Base-by-base conservation (phyloP, 1,140 invertebrate species). In the Eumaeus atala region DNA sequence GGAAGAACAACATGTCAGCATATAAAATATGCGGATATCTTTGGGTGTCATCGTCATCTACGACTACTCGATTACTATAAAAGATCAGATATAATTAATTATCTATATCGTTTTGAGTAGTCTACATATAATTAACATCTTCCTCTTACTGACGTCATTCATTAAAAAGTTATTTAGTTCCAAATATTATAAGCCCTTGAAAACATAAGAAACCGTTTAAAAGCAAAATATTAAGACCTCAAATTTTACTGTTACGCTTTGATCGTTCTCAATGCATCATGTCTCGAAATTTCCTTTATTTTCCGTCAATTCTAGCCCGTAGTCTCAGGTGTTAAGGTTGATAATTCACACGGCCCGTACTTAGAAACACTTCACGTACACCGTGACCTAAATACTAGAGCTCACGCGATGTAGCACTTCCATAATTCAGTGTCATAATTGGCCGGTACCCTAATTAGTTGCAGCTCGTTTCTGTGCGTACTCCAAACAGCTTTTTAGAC, bases 341-440 rank as follows among this genome's bases (percentile, higher is more conserved):
- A 40, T 34, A 44, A 42, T 52, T 18, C 51, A 28, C 21, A 28
- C 21, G n/a, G 18, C 28, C 18, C 16, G 42, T 53, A 33, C 14
- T 16, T 16, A 14, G 9, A 17, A 44, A 42, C 33, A 17, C 14
- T 44, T 42, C 14, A 42, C 11, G 51, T 53, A 47, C 16, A 48
- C 51, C 54, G 47, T 59, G 63, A 62, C 58, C 66, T 57, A 59
- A 62, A 65, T 65, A 62, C 57, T 62, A 54, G 50, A 34, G 51
- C 58, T 48, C 74, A 80, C 73, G 74, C 74, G 60, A 80, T 64
- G 61, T 64, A 52, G 57, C 62, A 62, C 53, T 72, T 66, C 64
- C 68, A 76, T 77, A 73, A 72, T 68, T 75, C 69, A 72, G 67
- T 77, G 68, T 73, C 70, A 77, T 74, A 77, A 77, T 73, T 70